Evolutionary conservation across 2,888 invertebrate species (phyloP).

Genomic region (Hypena proboscidalis): DNA sequence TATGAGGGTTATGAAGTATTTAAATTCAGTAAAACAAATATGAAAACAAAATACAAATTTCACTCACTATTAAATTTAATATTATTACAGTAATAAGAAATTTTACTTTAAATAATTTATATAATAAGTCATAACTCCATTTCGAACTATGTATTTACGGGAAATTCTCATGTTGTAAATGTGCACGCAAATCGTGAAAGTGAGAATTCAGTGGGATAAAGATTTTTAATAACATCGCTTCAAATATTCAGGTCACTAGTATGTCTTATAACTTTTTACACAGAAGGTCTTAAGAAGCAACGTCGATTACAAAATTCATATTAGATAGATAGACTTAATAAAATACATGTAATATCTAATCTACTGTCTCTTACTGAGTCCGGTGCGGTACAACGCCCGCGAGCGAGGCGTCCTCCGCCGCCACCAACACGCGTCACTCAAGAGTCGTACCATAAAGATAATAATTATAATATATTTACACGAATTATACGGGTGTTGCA

Average conservation of each 20-base stretch:
- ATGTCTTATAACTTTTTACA: slow-evolving; percentile 83
- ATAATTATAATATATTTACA: slow-evolving; percentile 84
- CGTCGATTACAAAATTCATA: slow-evolving; percentile 84
- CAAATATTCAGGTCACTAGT: slow-evolving; percentile 85
- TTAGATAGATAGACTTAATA: slow-evolving; percentile 81
- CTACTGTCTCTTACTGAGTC: slow-evolving; percentile 68
- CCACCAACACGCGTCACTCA: slow-evolving; percentile 50
- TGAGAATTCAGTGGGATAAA: slow-evolving; percentile 82
- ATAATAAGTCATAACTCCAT: slow-evolving; percentile 79
- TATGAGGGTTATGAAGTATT: slow-evolving; percentile 85
- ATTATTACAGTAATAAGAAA: slow-evolving; percentile 83
- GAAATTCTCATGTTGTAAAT: slow-evolving; percentile 75
- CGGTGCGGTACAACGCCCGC: slow-evolving; percentile 37
- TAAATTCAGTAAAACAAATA: slow-evolving; percentile 84
- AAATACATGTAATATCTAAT: slow-evolving; percentile 83
- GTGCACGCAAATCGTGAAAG: slow-evolving; percentile 82
- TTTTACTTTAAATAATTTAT: slow-evolving; percentile 82
- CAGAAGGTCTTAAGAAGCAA: slow-evolving; percentile 84
- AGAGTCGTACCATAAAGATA: slow-evolving; percentile 80
- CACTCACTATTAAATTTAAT: slow-evolving; percentile 85
- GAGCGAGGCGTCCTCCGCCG: slow-evolving; percentile 27
- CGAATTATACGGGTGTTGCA: slow-evolving; percentile 81
- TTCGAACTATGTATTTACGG: slow-evolving; percentile 73
- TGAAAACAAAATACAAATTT: slow-evolving; percentile 84
- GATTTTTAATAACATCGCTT: slow-evolving; percentile 77